Percentiles rank a stretch among this genome's conserved stretches.
phyloP scores from a whole-genome alignment of 2,797 vertebrate genomes.

The Lateolabrax maculatus region DNA sequence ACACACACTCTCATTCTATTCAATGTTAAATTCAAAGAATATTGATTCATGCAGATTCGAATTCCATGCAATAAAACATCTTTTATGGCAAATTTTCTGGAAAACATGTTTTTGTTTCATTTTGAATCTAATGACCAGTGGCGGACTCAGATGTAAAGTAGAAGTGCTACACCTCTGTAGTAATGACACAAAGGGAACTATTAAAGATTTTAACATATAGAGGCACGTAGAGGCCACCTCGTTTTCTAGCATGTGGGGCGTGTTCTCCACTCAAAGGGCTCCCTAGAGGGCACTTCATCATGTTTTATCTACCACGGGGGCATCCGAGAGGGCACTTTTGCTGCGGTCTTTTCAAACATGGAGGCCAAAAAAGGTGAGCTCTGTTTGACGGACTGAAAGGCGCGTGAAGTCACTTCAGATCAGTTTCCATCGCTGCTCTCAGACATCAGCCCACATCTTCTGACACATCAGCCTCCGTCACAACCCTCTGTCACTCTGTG shows the following conservation, averaged over 20 bases:
- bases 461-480: constrained; percentile 3
- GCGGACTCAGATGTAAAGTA: too few relatives aligned
- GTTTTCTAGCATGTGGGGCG: too few relatives aligned
- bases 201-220: too few relatives aligned
- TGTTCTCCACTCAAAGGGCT: neutral
- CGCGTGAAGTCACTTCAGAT: neutral
- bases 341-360: too few relatives aligned
- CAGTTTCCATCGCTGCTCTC: neutral
- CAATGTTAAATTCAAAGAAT: neutral
- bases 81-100: neutral
- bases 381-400: neutral
- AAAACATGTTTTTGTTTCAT: neutral
- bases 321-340: too few relatives aligned
- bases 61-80: too few relatives aligned
- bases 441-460: neutral
- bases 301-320: neutral
- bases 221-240: too few relatives aligned
- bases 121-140: neutral
- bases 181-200: too few relatives aligned
- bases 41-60: too few relatives aligned
- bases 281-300: neutral
- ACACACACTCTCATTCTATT: too few relatives aligned
- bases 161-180: too few relatives aligned
- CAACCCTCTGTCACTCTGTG: neutral
- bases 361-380: too few relatives aligned